Evolutionary conservation across 2,797 vertebrate genomes (phyloP), one percentile per base, ranked within the genome.

Genomic region (Cossypha caffra): DNA sequence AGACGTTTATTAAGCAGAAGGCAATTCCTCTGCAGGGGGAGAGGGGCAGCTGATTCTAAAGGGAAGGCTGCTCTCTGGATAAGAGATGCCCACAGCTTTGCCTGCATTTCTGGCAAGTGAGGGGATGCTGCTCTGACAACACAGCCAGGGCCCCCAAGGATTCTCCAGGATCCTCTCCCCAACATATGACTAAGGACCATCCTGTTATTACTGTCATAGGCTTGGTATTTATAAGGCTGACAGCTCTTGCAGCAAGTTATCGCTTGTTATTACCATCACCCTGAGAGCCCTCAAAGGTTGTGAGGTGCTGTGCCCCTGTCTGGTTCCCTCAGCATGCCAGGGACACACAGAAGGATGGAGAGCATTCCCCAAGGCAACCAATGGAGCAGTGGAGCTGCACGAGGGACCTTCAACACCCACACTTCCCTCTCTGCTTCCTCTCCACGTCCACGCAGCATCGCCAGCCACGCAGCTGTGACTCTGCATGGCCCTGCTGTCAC

Each of bases 1-100:
- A 96, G 96, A 86, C 89, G 0, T 98, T 98, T 97, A 97, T 98
- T 97, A 98, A 97, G 96, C 95, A 96, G 92, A 97, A 97, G 88
- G 94, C 95, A 85, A 86, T 97, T 96, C 92, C 87, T 95, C 77
- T 7, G 24, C 92, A 93, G 73, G 78, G 78, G 67, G 45, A 96
- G 86, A 93, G 82, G 89, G 78, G 45, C 71, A 95, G 91, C 86
- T 94, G 59, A 91, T 83, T 96, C 85, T 58, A 43, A 52, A 91
- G 40, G 64, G 40, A 87, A 95, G 59, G 78, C 55, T 95, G 73
- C 40, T 73, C 11, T 88, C 10, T 2, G 18, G 25, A 28, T 76
- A 54, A 93, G 69, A 93, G 24, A 92, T 31, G 62, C 73, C 48
- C 81, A 33, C 51, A 63, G 50, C 29, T 75, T 78, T 18, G 2